A percentile compares a stretch with the other conserved stretches of the same genome.
phyloP scores from a whole-genome alignment of 2,888 invertebrate species.

The Nemurella pictetii region DNA sequence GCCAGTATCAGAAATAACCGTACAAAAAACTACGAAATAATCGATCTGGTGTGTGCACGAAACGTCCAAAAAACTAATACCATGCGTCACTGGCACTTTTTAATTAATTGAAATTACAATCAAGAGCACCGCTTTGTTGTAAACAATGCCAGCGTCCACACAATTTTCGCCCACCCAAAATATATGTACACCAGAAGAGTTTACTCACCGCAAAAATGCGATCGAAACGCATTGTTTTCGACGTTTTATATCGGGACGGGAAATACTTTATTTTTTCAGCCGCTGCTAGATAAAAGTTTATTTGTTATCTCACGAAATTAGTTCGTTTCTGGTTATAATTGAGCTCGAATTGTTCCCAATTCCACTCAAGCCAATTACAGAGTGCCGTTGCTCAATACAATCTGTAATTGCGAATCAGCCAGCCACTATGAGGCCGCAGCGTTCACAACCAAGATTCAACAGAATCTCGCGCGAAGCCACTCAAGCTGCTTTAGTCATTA shows the following conservation, averaged over 20 bases:
- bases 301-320: neutral
- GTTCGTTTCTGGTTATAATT: neutral
- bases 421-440: neutral
- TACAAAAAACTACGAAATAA: neutral
- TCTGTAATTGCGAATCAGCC: neutral
- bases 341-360: neutral
- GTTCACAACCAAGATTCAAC: neutral
- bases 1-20: neutral
- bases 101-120: neutral
- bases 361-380: neutral
- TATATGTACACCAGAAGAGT: too few relatives aligned
- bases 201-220: neutral
- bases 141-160: neutral
- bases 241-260: neutral
- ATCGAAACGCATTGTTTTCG: neutral
- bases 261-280: neutral
- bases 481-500: neutral
- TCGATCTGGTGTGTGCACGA: neutral
- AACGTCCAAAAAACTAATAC: neutral
- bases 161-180: neutral
- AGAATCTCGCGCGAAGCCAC: neutral
- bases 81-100: neutral
- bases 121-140: neutral
- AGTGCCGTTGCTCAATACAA: neutral
- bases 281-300: neutral